phyloP scores from a whole-genome alignment of 2,797 vertebrate genomes.

The Danionella dracula region DNA sequence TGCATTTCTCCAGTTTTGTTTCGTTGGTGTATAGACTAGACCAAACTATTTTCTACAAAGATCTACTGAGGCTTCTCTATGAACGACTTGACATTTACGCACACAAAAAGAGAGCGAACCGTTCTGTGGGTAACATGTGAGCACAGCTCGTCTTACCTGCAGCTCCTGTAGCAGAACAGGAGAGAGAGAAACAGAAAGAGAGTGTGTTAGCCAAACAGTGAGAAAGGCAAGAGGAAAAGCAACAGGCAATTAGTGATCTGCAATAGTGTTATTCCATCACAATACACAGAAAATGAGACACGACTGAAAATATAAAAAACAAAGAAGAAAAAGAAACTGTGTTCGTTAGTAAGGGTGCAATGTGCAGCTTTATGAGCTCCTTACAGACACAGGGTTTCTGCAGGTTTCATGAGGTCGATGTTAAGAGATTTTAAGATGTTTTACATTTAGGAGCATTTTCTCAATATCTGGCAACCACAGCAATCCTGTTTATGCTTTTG shows the following conservation, averaged over 20 bases:
- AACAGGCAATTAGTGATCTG: slow-evolving; percentile 3
- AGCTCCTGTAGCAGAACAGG: slow-evolving; percentile 90
- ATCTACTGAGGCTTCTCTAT: too few species aligned
- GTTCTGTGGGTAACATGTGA: slow-evolving; percentile 43
- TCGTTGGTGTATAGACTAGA: too few species aligned
- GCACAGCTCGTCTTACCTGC: slow-evolving; percentile 82
- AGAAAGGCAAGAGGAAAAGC: slow-evolving; percentile 34
- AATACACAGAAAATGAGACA: background rate
- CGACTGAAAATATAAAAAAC: background rate
- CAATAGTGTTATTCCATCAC: background rate
- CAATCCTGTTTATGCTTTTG: too few species aligned
- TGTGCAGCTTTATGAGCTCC: background rate
- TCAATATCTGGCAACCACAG: too few species aligned
- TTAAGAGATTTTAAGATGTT: too few species aligned
- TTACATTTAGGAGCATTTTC: too few species aligned
- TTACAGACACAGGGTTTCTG: too few species aligned
- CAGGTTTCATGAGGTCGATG: too few species aligned
- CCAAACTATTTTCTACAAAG: too few species aligned
- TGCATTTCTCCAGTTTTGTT: slow-evolving; percentile 23
- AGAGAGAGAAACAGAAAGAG: slow-evolving; percentile 64
- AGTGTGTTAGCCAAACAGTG: slow-evolving; percentile 48
- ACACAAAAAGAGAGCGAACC: too few species aligned
- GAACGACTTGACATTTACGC: too few species aligned
- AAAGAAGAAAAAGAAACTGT: background rate
- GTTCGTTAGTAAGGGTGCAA: background rate